Evolutionary conservation across 2,888 invertebrate species (phyloP), one percentile per base, ranked within the genome.

Genomic region (Noctuana brunneofusca): DNA sequence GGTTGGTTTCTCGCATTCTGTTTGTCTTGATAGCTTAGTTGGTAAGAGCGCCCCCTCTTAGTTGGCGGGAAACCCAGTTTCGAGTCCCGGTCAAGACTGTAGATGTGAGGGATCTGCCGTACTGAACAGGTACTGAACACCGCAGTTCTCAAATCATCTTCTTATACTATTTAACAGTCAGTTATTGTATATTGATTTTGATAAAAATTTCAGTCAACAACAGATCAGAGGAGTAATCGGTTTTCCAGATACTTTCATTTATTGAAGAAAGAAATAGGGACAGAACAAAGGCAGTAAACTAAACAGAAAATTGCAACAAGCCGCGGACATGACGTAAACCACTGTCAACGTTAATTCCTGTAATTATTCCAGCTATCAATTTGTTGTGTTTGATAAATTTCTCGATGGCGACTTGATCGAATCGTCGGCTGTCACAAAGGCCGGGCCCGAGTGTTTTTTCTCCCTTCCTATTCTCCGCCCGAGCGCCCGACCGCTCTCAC

Each of bases 11-110:
- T 79, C 75, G 79, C 84, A 83, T 86, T 84, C 83, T 74, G 65
- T 80, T 75, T 88, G 92, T 90, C 91, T 92, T 89, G 92, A 89
- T 92, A 92, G 92, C 92, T 92, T 78, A 92, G 87, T 78, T 56
- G 91, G 92, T 79, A 62, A 92, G 86, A 92, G 91, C 89, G 87
- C 87, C 90, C 86, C 76, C 84, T 78, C 9, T 12, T 66, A 24
- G 8, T 63, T 66, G 81, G 83, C 80, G 87, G 89, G 86, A 87
- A 85, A 69, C 78, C 84, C 90, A 84, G 91, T 90, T 91, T 92
- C 90, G 84, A 92, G 75, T 86, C 90, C 92, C 86, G 91, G 92
- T 91, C 90, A 86, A 90, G 91, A 91, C 88, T 81, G 73, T 76
- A 80, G 74, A 82, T 88, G 86, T 78, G 75, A 69, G 69, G 73